Percentiles rank a stretch among this genome's conserved stretches.
Evolutionary conservation across 2,113 vertebrate species (phyloP).

Genomic region (Irena cyanogastra): DNA sequence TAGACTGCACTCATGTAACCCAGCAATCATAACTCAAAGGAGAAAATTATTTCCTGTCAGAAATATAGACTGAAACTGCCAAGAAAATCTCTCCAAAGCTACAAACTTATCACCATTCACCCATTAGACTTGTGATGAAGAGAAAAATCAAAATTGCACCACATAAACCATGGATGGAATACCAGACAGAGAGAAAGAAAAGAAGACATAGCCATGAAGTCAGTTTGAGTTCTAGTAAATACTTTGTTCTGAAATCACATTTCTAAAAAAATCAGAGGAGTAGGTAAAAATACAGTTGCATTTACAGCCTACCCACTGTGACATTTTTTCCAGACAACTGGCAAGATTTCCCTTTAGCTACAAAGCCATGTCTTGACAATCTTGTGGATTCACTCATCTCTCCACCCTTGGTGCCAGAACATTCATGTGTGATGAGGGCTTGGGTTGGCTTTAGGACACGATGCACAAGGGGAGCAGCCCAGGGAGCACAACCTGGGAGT

Average conservation of each 20-base stretch:
- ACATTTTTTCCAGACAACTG: neutral
- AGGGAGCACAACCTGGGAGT: neutral
- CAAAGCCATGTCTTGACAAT: neutral
- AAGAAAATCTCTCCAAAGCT: slow-evolving; percentile 47
- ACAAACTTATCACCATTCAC: slow-evolving; percentile 51
- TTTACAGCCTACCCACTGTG: neutral
- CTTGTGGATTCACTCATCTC: neutral
- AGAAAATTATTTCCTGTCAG: slow-evolving; percentile 60
- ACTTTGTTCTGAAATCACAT: neutral
- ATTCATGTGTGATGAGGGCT: neutral
- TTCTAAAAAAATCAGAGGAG: neutral
- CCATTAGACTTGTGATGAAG: slow-evolving; percentile 12
- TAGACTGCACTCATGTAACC: slow-evolving; percentile 52
- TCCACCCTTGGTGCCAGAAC: neutral
- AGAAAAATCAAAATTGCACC: slow-evolving; percentile 13
- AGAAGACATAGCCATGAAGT: neutral
- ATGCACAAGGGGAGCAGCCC: fast-evolving
- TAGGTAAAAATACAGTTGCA: neutral
- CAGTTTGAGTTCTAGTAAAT: neutral
- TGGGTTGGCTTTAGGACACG: neutral
- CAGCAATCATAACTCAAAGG: slow-evolving; percentile 48
- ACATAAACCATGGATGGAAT: neutral
- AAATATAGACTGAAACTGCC: slow-evolving; percentile 53
- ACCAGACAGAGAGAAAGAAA: neutral
- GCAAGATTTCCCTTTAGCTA: neutral